Percentiles rank a stretch among this genome's conserved stretches.
Evolutionary conservation across 2,113 vertebrate species (phyloP).

Genomic region (Ovis canadensis): DNA sequence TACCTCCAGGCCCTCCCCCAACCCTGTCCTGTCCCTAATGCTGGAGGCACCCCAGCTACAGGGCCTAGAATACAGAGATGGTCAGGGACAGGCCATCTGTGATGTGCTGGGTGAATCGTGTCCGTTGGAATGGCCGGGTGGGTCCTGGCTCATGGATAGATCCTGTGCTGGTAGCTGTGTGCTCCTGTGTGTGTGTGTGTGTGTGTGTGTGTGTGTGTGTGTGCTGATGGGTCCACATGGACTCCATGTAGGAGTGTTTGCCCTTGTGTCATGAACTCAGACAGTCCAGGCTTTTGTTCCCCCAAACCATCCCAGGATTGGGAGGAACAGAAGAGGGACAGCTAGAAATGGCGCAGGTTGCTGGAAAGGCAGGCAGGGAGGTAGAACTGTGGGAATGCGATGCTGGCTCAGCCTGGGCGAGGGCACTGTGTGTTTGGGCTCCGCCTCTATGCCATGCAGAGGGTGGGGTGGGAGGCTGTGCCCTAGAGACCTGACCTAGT

Average conservation of each 20-base stretch:
- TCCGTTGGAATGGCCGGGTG: not conserved
- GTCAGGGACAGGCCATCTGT: rapidly evolving
- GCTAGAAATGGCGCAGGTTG: not conserved
- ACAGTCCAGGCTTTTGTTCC: not conserved
- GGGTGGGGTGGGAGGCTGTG: not conserved
- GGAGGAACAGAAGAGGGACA: not conserved
- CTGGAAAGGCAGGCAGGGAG: not conserved
- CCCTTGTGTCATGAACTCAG: not conserved
- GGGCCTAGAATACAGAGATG: not conserved
- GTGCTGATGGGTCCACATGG: not conserved
- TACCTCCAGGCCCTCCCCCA: too few relatives aligned
- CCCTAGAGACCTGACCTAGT: not conserved
- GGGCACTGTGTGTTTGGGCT: rapidly evolving
- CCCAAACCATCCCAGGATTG: not conserved
- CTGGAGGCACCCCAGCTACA: too few relatives aligned
- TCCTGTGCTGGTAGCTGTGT: not conserved
- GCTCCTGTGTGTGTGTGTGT: not conserved
- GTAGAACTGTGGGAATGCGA: not conserved
- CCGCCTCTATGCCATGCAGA: not conserved
- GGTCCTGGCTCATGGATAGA: not conserved
- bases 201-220: rapidly evolving
- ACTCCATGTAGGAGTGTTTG: not conserved
- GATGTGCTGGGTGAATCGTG: not conserved
- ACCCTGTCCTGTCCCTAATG: too few relatives aligned
- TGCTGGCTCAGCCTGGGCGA: rapidly evolving